Evolutionary conservation across 2,888 invertebrate genomes (phyloP).

Genomic region (Agonopterix subpropinquella): DNA sequence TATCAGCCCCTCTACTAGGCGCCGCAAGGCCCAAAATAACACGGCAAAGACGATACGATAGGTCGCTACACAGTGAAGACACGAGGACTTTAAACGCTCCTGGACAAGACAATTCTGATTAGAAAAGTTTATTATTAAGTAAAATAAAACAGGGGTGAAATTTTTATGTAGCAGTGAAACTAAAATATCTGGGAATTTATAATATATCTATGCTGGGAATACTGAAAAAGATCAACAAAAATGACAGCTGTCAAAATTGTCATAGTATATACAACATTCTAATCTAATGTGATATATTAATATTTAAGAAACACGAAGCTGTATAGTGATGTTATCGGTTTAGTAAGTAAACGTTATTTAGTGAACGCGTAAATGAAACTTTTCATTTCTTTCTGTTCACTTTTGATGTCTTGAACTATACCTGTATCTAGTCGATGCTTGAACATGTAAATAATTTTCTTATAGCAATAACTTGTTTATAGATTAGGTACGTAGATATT

Average conservation of each 20-base stretch:
- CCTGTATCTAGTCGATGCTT: slow-evolving; percentile 27
- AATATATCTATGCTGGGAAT: too few relatives aligned
- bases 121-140: slow-evolving; percentile 11
- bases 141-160: too few relatives aligned
- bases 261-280: slow-evolving; percentile 62
- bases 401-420: slow-evolving; percentile 48
- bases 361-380: slow-evolving; percentile 18
- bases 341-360: slow-evolving; percentile 18
- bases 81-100: slow-evolving; percentile 56
- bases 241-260: slow-evolving; percentile 20
- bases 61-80: slow-evolving; percentile 59
- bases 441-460: slow-evolving; percentile 44
- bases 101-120: slow-evolving; percentile 66
- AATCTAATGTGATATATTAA: slow-evolving; percentile 68
- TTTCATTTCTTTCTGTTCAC: slow-evolving; percentile 41
- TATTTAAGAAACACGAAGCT: slow-evolving; percentile 43
- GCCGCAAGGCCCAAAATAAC: slow-evolving; percentile 64
- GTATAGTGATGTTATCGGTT: slow-evolving; percentile 39
- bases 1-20: slow-evolving; percentile 63
- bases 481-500: slow-evolving; percentile 13
- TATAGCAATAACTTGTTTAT: slow-evolving; percentile 56
- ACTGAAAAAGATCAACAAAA: slow-evolving; percentile 8
- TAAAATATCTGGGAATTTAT: slow-evolving; percentile 5
- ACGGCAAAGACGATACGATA: slow-evolving; percentile 63
- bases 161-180: slow-evolving; percentile 10